These are phyloP conservation scores for Neolamprologus sp. DNA, from an alignment of 2,113 vertebrate genomes.

Conservation along the genomic window DNA sequence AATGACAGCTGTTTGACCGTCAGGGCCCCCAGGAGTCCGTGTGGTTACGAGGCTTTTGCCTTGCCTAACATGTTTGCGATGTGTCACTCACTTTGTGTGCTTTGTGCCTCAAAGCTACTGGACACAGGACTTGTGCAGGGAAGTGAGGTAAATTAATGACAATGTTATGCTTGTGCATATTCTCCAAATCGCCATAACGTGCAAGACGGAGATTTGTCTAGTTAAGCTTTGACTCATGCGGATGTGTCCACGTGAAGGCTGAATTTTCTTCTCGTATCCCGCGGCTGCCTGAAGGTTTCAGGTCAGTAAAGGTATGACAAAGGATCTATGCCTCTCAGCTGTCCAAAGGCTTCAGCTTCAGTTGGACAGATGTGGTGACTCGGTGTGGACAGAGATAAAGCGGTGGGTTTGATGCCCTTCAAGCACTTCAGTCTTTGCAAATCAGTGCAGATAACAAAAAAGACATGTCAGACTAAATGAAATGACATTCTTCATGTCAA, in stretches of 20 bases:
- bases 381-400: conserved; percentile 1
- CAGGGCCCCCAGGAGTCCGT: conserved; percentile 32
- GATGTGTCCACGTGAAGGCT: background rate
- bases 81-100: conserved; percentile 46
- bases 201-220: background rate
- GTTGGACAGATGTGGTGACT: conserved; percentile 12
- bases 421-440: background rate
- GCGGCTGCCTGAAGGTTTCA: conserved; percentile 16
- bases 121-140: conserved; percentile 23
- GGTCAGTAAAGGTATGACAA: conserved; percentile 29
- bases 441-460: background rate
- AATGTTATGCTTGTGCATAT: background rate
- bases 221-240: conserved; percentile 10
- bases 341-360: conserved; percentile 28
- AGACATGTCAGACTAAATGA: background rate
- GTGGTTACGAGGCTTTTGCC: conserved; percentile 30
- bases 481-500: background rate
- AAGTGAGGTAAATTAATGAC: conserved; percentile 26
- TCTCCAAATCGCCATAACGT: background rate
- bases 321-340: conserved; percentile 25
- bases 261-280: background rate
- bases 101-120: conserved; percentile 14
- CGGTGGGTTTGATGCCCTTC: background rate
- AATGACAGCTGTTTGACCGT: conserved; percentile 67
- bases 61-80: conserved; percentile 28